These are phyloP conservation scores for Crotalus tigris DNA, from an alignment of 2,113 vertebrate genomes.

Conservation along the genomic window DNA sequence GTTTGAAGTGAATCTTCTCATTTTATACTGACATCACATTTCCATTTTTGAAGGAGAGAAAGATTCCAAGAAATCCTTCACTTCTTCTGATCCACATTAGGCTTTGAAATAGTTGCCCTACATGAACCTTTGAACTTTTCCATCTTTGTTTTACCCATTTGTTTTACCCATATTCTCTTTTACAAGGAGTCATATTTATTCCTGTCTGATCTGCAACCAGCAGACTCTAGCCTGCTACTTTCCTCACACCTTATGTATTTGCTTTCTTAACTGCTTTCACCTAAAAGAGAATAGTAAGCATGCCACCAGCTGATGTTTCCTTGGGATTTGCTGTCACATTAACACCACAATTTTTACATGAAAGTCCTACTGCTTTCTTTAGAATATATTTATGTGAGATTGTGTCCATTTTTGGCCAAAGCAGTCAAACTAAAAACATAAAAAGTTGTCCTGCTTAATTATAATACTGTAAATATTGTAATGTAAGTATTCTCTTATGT, in stretches of 20 bases:
- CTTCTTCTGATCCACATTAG: background rate
- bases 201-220: background rate
- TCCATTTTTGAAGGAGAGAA: background rate
- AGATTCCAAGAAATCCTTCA: background rate
- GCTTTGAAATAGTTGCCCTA: no score
- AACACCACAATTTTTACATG: background rate
- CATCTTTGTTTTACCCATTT: background rate
- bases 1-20: background rate
- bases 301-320: background rate
- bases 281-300: background rate
- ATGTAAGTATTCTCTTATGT: background rate
- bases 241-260: background rate
- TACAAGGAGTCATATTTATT: background rate
- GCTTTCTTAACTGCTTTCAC: background rate
- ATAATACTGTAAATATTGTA: background rate
- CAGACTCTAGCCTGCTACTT: background rate
- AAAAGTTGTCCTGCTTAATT: background rate
- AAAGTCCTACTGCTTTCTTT: background rate
- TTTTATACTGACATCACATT: background rate
- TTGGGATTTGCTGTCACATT: background rate
- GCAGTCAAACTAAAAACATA: background rate
- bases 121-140: background rate
- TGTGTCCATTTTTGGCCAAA: background rate
- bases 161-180: background rate
- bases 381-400: background rate